These are phyloP conservation scores for Epinephelus fuscoguttatus DNA, from an alignment of 2,113 vertebrate genomes.

Conservation along the genomic window DNA sequence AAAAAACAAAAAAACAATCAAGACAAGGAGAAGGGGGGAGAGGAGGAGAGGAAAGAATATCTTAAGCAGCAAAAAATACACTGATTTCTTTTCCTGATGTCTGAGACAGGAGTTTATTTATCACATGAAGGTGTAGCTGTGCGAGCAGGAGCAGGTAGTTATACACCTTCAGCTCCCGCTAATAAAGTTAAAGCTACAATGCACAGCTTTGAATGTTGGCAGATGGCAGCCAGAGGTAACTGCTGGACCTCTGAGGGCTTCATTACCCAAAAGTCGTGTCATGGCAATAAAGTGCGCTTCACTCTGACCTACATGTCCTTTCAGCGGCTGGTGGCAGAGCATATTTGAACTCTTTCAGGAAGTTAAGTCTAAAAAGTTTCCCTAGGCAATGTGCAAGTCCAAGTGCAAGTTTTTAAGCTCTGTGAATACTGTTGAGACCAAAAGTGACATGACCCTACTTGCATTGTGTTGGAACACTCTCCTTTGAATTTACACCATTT, in stretches of 20 bases:
- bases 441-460: not conserved
- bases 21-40: slow-evolving; percentile 24
- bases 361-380: not conserved
- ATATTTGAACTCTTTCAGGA: not conserved
- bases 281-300: not conserved
- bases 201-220: not conserved
- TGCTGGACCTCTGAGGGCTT: not conserved
- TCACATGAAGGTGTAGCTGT: not conserved
- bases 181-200: slow-evolving; percentile 2
- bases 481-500: slow-evolving; percentile 65
- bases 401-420: not conserved
- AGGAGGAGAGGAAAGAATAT: slow-evolving; percentile 7
- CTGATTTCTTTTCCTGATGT: slow-evolving; percentile 15
- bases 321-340: not conserved
- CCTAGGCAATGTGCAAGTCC: not conserved
- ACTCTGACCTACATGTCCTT: not conserved
- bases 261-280: not conserved
- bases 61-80: slow-evolving; percentile 32
- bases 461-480: slow-evolving; percentile 17
- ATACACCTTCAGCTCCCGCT: not conserved
- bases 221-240: slow-evolving; percentile 6
- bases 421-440: not conserved
- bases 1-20: slow-evolving; percentile 55
- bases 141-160: not conserved
- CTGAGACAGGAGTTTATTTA: not conserved